Evolutionary conservation across 1,140 invertebrate species (phyloP).

Genomic region (Bursaphelenchus mucronatus): DNA sequence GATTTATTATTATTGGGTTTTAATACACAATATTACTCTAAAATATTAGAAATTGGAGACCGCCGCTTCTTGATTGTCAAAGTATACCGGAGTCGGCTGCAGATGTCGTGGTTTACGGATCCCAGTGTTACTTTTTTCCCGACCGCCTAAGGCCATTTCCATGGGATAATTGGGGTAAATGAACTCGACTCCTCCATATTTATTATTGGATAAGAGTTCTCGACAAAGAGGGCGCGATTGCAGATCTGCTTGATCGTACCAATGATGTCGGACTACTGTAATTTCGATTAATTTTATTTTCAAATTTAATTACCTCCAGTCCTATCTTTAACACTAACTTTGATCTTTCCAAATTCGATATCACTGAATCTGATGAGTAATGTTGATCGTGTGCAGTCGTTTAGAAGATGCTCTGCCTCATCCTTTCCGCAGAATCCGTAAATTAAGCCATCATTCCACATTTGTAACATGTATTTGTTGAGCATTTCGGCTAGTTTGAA

Average conservation of each 20-base stretch:
- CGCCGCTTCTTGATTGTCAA: slow-evolving; percentile 53
- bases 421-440: slow-evolving; percentile 59
- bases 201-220: slow-evolving; percentile 53
- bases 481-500: slow-evolving; percentile 60
- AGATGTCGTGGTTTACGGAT: slow-evolving; percentile 47
- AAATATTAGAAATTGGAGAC: slow-evolving; percentile 8
- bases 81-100: slow-evolving; percentile 54
- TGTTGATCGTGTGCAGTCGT: slow-evolving; percentile 46
- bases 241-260: slow-evolving; percentile 57
- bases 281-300: slow-evolving; percentile 9
- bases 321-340: slow-evolving; percentile 56
- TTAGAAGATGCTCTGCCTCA: slow-evolving; percentile 53
- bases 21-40: too few species aligned
- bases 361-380: slow-evolving; percentile 57
- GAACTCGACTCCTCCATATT: slow-evolving; percentile 56
- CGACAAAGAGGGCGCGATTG: slow-evolving; percentile 37
- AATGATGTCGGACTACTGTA: slow-evolving; percentile 57
- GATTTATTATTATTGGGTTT: too few species aligned
- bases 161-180: slow-evolving; percentile 58
- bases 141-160: slow-evolving; percentile 51
- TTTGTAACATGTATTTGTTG: slow-evolving; percentile 56
- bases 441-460: slow-evolving; percentile 60
- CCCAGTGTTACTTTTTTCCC: slow-evolving; percentile 37
- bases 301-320: slow-evolving; percentile 44
- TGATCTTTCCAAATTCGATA: slow-evolving; percentile 60